phyloP scores from a whole-genome alignment of 2,888 invertebrate genomes.

The Xestia xanthographa region DNA sequence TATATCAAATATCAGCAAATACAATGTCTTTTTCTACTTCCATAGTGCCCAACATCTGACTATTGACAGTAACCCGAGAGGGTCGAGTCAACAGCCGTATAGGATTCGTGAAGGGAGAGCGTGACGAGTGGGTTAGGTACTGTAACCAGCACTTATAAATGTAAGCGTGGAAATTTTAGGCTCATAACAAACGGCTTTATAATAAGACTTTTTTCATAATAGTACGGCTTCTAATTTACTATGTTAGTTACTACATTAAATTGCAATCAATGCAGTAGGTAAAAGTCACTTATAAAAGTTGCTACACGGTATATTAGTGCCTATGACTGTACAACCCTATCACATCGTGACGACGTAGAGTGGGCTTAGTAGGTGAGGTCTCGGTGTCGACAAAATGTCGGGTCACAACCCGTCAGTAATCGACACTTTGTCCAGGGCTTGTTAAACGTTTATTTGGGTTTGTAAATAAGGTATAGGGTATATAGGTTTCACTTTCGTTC shows the following conservation, averaged over 20 bases:
- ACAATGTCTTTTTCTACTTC: neutral
- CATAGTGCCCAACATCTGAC: neutral
- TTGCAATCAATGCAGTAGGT: neutral
- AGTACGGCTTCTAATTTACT: neutral
- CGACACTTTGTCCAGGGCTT: slow-evolving; percentile 18
- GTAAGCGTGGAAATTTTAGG: no score
- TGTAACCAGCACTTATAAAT: neutral
- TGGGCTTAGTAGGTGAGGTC: neutral
- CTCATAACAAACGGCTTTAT: neutral
- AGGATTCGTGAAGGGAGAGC: neutral
- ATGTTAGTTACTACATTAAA: no score
- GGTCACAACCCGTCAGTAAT: slow-evolving; percentile 24
- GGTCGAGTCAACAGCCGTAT: slow-evolving; percentile 23
- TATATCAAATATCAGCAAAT: slow-evolving; percentile 26
- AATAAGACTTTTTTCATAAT: no score
- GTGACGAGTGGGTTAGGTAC: neutral
- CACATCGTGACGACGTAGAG: neutral
- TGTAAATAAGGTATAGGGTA: neutral
- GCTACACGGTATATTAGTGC: neutral
- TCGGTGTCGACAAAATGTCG: slow-evolving; percentile 19
- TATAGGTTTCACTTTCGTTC: neutral
- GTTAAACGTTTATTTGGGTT: neutral
- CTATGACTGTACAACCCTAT: slow-evolving; percentile 7
- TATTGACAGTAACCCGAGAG: slow-evolving; percentile 33
- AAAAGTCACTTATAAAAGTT: neutral